A percentile compares a stretch with the other conserved stretches of the same genome.
These are phyloP conservation scores for Hypsibius dujardini DNA, from an alignment of 1,140 invertebrate species.

Conservation along the genomic window DNA sequence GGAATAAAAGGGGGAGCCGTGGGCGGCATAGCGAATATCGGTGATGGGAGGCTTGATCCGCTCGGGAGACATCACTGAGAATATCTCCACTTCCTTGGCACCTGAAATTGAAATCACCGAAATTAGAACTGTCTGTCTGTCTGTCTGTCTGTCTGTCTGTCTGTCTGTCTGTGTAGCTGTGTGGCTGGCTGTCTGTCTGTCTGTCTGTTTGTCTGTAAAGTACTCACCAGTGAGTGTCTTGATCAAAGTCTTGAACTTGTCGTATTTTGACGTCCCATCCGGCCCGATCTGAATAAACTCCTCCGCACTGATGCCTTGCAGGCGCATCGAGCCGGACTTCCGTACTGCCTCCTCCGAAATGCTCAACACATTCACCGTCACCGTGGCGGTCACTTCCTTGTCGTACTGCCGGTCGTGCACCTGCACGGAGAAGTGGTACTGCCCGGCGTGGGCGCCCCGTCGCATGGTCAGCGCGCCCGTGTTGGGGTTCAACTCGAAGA, in stretches of 20 bases:
- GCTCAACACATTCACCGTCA: conserved; percentile 74
- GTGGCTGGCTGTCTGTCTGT: too few relatives aligned
- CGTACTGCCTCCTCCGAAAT: conserved; percentile 84
- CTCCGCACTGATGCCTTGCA: conserved; percentile 78
- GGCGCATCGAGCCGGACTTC: conserved; percentile 78
- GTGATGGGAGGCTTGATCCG: conserved; percentile 67
- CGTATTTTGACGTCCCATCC: conserved; percentile 54
- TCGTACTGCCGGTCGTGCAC: conserved; percentile 84
- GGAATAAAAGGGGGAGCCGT: conserved; percentile 87
- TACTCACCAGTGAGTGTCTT: conserved; percentile 48
- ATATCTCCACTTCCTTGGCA: conserved; percentile 70
- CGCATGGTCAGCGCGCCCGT: conserved; percentile 87
- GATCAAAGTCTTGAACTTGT: conserved; percentile 63
- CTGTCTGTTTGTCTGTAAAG: too few relatives aligned
- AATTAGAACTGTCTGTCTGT: too few relatives aligned
- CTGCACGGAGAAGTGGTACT: conserved; percentile 66
- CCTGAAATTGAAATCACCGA: conserved; percentile 24
- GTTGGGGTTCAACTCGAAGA: conserved; percentile 69
- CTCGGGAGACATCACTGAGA: conserved; percentile 55
- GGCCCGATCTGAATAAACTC: conserved; percentile 87
- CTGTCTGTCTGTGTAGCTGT: too few relatives aligned
- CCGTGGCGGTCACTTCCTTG: conserved; percentile 74
- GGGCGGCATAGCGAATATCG: conserved; percentile 79
- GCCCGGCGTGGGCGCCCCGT: conserved; percentile 66
- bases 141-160: too few relatives aligned